A percentile compares a stretch with the other conserved stretches of the same genome.
Evolutionary conservation across 2,113 vertebrate species (phyloP).

Genomic region (Pleuronectes platessa): DNA sequence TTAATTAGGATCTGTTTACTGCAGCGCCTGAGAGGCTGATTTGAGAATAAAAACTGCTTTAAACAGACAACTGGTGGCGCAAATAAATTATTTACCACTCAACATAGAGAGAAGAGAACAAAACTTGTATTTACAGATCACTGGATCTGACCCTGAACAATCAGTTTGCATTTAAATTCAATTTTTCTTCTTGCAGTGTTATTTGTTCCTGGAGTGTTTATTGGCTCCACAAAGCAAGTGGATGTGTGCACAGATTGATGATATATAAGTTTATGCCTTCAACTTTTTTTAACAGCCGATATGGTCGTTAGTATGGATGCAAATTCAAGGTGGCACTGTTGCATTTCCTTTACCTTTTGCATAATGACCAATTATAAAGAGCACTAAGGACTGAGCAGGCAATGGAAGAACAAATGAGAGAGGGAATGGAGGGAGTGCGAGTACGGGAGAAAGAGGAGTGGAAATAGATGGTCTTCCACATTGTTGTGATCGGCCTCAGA

Average conservation of each 20-base stretch:
- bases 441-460: constrained; percentile 8
- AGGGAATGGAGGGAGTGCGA: neutral
- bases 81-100: constrained; percentile 22
- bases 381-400: neutral
- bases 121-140: neutral
- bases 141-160: neutral
- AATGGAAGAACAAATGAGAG: neutral
- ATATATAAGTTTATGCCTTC: neutral
- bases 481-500: constrained; percentile 64
- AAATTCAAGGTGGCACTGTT: neutral
- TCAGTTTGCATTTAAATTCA: no score
- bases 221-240: neutral
- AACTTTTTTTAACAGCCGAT: neutral
- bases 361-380: neutral
- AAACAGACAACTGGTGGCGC: constrained; percentile 2
- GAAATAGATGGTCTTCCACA: constrained; percentile 62
- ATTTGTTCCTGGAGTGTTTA: no score
- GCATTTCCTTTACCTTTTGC: neutral
- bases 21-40: neutral
- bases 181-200: no score
- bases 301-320: neutral
- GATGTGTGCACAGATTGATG: neutral
- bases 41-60: constrained; percentile 12
- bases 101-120: neutral
- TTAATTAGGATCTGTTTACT: constrained; percentile 55